Conservation (phyloP, 2,113 vertebrate genomes). For the human (Homo sapiens) region GRCh38 chr2:105691501-105692000, state of each 20-base stretch:
- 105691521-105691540: neutral
- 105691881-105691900: neutral
- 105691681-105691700: neutral
- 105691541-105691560: neutral
- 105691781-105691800: neutral
- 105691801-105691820: neutral
- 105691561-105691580: neutral
- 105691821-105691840: neutral
- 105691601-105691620: neutral
- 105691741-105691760: neutral
- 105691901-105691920: neutral
- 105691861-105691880: no score
- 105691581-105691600: neutral
- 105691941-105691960: no score
- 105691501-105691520: neutral
- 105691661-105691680: neutral
- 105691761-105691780: neutral
- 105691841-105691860: neutral
- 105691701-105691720: neutral
- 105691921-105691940: neutral
- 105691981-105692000: neutral
- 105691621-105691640: neutral
- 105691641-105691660: neutral
- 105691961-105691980: neutral
- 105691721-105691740: neutral